Percentiles rank a stretch among this genome's conserved stretches.
These are phyloP conservation scores for Oscheius sp. DNA, from an alignment of 2,888 invertebrate species.

Conservation along the genomic window DNA sequence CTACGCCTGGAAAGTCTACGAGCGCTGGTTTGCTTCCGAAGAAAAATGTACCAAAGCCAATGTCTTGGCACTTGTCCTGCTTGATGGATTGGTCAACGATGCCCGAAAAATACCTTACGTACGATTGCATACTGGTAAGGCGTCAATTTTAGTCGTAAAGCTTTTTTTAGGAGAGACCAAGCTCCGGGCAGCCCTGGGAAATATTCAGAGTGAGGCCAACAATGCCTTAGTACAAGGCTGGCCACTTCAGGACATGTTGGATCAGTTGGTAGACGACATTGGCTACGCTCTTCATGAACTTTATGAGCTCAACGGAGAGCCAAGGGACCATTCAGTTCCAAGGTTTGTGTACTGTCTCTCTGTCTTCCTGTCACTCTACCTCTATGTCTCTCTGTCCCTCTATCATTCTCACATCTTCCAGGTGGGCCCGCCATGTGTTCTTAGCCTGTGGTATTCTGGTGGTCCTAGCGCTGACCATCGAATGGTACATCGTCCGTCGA, in stretches of 20 bases:
- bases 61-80: conserved; percentile 55
- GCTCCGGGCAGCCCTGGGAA: conserved; percentile 52
- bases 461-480: conserved; percentile 61
- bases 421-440: conserved; percentile 63
- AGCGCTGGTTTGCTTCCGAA: conserved; percentile 65
- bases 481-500: conserved; percentile 67
- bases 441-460: conserved; percentile 58
- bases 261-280: conserved; percentile 61
- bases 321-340: conserved; percentile 61
- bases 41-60: conserved; percentile 49
- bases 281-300: conserved; percentile 62
- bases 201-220: conserved; percentile 67
- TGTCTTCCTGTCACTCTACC: too few relatives aligned
- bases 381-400: too few relatives aligned
- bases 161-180: conserved; percentile 50
- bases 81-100: conserved; percentile 67
- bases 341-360: conserved; percentile 29
- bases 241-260: conserved; percentile 53
- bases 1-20: conserved; percentile 66
- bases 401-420: conserved; percentile 16
- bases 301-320: conserved; percentile 56
- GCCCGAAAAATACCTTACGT: conserved; percentile 68
- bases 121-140: conserved; percentile 58
- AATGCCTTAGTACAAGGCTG: conserved; percentile 67
- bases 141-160: neutral